Evolutionary conservation across 2,888 invertebrate species (phyloP).

Genomic region (Drosophila cyrtoloma): DNA sequence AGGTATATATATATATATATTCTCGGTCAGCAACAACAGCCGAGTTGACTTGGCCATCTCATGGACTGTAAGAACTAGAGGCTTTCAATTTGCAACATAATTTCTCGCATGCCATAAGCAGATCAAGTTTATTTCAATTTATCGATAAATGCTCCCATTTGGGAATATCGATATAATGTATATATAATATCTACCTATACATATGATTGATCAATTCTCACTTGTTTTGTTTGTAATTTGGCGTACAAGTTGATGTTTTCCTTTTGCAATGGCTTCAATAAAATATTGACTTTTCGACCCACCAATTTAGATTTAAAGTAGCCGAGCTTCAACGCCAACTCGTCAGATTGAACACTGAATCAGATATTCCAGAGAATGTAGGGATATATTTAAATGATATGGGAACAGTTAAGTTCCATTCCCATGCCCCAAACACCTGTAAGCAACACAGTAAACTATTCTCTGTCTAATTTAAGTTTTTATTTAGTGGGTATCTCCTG

Average conservation of each 20-base stretch:
- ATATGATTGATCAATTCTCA: not conserved
- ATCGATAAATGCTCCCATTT: not conserved
- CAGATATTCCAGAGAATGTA: not conserved
- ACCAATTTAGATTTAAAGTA: too few species aligned
- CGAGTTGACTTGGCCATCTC: not conserved
- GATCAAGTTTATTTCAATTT: not conserved
- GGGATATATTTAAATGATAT: not conserved
- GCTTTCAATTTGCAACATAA: too few species aligned
- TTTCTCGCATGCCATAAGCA: not conserved
- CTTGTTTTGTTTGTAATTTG: not conserved
- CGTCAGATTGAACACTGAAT: not conserved
- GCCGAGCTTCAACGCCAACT: not conserved
- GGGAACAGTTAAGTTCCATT: not conserved
- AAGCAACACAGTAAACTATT: too few species aligned
- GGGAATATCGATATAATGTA: not conserved
- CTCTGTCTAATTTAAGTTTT: not conserved
- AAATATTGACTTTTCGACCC: not conserved
- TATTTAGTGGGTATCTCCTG: not conserved
- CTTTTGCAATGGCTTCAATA: not conserved
- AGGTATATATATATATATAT: not conserved
- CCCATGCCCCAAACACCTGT: too few species aligned
- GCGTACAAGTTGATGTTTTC: not conserved
- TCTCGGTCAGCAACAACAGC: not conserved
- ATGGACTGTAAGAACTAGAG: not conserved
- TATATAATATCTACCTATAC: not conserved